These are phyloP conservation scores for Nannospalax galili DNA, from an alignment of 2,113 vertebrate genomes.

Conservation along the genomic window DNA sequence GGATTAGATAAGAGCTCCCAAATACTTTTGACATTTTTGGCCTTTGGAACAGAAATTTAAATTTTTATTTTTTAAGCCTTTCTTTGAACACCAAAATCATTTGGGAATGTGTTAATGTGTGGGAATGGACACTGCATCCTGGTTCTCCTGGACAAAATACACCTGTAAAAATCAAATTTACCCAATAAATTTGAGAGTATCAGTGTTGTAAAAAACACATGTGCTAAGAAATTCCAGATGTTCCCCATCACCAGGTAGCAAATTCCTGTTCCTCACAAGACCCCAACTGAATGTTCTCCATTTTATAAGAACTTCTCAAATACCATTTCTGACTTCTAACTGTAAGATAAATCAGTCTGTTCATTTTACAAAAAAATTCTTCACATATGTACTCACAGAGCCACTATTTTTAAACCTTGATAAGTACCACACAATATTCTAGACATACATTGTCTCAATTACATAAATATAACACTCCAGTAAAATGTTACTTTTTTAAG, in stretches of 20 bases:
- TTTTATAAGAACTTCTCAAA: not conserved
- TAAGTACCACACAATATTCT: not conserved
- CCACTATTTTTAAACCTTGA: not conserved
- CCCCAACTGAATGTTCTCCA: not conserved
- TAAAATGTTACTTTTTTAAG: no score
- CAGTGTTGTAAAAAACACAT: not conserved
- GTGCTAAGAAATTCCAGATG: not conserved
- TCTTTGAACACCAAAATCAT: not conserved
- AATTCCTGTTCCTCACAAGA: not conserved
- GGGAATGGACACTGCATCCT: accelerated
- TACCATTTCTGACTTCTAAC: not conserved
- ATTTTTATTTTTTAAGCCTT: not conserved
- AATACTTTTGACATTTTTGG: no score
- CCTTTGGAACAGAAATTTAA: no score
- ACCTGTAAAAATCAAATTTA: not conserved
- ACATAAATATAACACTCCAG: not conserved
- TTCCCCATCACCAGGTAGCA: not conserved
- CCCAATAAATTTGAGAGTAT: not conserved
- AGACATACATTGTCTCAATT: not conserved
- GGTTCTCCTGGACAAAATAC: not conserved
- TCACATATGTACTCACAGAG: not conserved
- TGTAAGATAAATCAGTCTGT: not conserved
- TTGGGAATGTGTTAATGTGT: not conserved
- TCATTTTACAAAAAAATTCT: not conserved
- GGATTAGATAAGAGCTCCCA: no score